Evolutionary conservation across 2,113 vertebrate genomes (phyloP), one percentile per base, ranked within the genome.

Genomic region (Leptobrachium ailaonicum): DNA sequence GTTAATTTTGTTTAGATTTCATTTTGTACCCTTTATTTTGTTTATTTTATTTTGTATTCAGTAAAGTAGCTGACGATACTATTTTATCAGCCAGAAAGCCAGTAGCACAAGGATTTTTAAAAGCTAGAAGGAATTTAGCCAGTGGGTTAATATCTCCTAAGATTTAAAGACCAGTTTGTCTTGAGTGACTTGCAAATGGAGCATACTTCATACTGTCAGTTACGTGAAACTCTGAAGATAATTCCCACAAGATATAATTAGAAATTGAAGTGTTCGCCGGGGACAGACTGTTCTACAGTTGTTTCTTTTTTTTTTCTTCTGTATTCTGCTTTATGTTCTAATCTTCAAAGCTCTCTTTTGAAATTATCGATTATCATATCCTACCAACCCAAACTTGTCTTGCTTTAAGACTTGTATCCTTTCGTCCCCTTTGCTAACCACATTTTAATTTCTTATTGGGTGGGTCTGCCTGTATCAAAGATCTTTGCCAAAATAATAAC

Each of bases 171-270:
- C 56, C 53, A 1, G 62, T 75, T 54, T 66, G 62, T 40, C 45
- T 53, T 47, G 32, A 66, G 58, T 75, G 20, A 75, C 73, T 75
- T 75, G 73, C 43, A 75, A 64, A 47, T 75, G 41, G 63, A 56
- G 63, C 32, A 8, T 44, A 75, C 58, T 60, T 75, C 41, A 75
- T 45, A 41, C 58, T 75, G 73, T 63, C 73, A 75, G 73, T 45
- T 75, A 53, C 10, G 11, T 2, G 56, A 60, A 60, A 4, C 56
- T 60, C 56, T 14, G 3, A 60, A 2, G 56, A 60, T 13, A 60
- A 60, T 60, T 60, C 56, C 56, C 56, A 60, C 56, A 60, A 60
- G 56, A 60, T 60, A 60, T 60, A 60, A 60, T 60, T 60, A 60
- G 56, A 12, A 60, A 60, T 60, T 11, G 13, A 60, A 10, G 56